phyloP scores from a whole-genome alignment of 1,140 invertebrate genomes.

The Lucilia cuprina region DNA sequence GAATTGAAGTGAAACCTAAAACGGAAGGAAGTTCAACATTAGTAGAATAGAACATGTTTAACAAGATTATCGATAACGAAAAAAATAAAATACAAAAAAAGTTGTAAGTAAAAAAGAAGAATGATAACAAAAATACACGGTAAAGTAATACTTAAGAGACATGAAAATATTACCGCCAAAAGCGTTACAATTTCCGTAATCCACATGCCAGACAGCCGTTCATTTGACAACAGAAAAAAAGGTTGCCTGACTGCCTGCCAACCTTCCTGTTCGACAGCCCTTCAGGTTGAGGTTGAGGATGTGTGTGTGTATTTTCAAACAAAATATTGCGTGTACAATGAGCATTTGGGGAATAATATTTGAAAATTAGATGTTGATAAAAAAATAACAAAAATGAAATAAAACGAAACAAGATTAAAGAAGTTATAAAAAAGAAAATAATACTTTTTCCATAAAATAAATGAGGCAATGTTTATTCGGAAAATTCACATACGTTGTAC shows the following conservation, averaged over 20 bases:
- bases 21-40: slow-evolving; percentile 30
- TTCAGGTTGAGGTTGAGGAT: neutral
- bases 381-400: neutral
- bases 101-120: neutral
- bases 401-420: neutral
- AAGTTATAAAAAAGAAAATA: neutral
- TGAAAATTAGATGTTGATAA: neutral
- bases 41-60: slow-evolving; percentile 24
- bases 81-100: neutral
- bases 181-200: neutral
- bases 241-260: neutral
- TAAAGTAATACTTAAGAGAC: neutral
- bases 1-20: neutral
- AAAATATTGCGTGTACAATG: slow-evolving; percentile 22
- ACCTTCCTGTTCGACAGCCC: too few relatives aligned
- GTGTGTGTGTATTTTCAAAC: neutral
- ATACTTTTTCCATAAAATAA: neutral
- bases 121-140: neutral
- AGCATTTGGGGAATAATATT: slow-evolving; percentile 28
- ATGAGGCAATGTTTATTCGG: neutral
- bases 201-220: neutral
- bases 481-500: neutral
- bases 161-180: slow-evolving; percentile 20
- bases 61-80: slow-evolving; percentile 27
- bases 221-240: slow-evolving; percentile 15